A percentile compares a stretch with the other conserved stretches of the same genome.
These are phyloP conservation scores for Bos indicus DNA, from an alignment of 2,113 vertebrate species.

Conservation along the genomic window DNA sequence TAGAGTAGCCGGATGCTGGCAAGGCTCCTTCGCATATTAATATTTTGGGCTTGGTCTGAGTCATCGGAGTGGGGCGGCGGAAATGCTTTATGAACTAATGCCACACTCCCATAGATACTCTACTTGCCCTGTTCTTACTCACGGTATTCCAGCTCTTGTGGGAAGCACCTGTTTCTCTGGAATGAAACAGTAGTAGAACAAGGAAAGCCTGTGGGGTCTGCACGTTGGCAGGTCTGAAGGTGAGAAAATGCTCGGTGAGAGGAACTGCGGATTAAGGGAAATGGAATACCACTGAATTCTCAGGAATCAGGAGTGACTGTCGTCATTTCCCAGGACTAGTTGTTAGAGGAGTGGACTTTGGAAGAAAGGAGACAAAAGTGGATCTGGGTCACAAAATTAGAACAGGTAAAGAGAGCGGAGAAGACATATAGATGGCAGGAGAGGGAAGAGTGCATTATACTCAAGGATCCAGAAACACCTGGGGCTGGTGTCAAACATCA, in stretches of 20 bases:
- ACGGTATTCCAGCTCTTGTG: neutral
- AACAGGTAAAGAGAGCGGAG: neutral
- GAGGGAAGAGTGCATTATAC: neutral
- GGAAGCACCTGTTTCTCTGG: slow-evolving; percentile 1
- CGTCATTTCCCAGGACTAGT: neutral
- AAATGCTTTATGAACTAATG: neutral
- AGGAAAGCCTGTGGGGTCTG: neutral
- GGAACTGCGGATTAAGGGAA: neutral
- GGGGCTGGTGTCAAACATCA: neutral
- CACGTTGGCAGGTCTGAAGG: neutral
- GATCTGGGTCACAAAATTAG: slow-evolving; percentile 26
- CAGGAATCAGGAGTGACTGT: slow-evolving; percentile 53
- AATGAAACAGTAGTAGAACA: neutral
- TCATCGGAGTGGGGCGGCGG: slow-evolving; percentile 1
- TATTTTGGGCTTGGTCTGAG: slow-evolving; percentile 38
- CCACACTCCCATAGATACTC: neutral
- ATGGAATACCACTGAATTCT: slow-evolving; percentile 51
- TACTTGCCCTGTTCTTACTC: slow-evolving; percentile 26
- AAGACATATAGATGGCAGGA: neutral
- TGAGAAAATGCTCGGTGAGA: neutral
- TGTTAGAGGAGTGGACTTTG: slow-evolving; percentile 42
- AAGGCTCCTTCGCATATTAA: neutral
- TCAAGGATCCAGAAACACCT: neutral
- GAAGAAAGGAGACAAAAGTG: slow-evolving; percentile 21
- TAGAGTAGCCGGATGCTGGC: neutral